Evolutionary conservation across 2,888 invertebrate species (phyloP).

Genomic region (Rhaphigaster nebulosa): DNA sequence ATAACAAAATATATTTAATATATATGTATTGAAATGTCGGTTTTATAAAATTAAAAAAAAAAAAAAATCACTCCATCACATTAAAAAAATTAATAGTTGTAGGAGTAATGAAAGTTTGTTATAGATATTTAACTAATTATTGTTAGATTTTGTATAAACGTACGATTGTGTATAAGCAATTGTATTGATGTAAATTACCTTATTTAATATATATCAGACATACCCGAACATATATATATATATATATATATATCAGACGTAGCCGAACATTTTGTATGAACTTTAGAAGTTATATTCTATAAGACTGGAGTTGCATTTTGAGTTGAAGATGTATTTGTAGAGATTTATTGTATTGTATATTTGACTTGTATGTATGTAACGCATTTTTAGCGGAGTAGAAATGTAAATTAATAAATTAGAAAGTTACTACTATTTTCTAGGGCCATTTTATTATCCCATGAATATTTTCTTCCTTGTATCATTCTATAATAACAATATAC

Average conservation of each 20-base stretch:
- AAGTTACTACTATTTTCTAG: constrained; percentile 37
- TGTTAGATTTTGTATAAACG: constrained; percentile 51
- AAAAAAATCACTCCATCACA: background rate
- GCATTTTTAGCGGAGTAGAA: constrained; percentile 53
- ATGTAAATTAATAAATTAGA: constrained; percentile 56
- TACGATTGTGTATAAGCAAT: constrained; percentile 16
- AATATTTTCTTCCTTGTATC: background rate
- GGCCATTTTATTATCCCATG: background rate
- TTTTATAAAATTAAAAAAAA: constrained; percentile 9
- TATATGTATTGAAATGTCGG: constrained; percentile 20
- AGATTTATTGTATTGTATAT: constrained; percentile 50
- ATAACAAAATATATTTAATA: constrained; percentile 33
- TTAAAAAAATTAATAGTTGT: constrained; percentile 44
- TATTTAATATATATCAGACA: constrained; percentile 25
- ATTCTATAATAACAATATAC: background rate
- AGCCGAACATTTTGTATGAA: constrained; percentile 47
- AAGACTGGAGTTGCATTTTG: constrained; percentile 64
- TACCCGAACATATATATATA: too few species aligned
- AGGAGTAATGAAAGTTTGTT: constrained; percentile 56
- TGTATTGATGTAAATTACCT: constrained; percentile 45
- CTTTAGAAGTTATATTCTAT: constrained; percentile 62
- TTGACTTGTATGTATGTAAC: constrained; percentile 55
- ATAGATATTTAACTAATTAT: constrained; percentile 21
- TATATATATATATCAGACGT: background rate
- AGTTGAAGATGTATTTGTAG: constrained; percentile 52